phyloP scores from a whole-genome alignment of 1,140 invertebrate species.

The Orchestia grillus region DNA sequence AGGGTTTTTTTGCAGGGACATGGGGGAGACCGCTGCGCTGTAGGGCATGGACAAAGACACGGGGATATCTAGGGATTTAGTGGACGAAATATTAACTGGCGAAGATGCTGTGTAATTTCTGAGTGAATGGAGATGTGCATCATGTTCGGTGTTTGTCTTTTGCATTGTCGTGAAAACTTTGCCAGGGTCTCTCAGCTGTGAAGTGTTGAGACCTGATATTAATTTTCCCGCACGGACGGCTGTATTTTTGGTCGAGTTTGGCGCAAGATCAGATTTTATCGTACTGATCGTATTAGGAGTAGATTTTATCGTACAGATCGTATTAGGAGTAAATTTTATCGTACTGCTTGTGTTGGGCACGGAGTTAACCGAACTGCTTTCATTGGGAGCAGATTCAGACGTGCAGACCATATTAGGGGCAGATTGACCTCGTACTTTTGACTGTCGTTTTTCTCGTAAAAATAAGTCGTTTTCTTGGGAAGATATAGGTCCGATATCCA shows the following conservation, averaged over 20 bases:
- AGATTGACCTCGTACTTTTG: neutral
- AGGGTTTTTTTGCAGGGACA: neutral
- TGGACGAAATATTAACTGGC: neutral
- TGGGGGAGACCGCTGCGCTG: neutral
- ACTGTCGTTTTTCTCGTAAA: neutral
- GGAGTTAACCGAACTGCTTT: neutral
- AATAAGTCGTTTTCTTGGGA: neutral
- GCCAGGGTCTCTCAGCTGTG: no score
- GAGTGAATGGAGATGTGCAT: neutral
- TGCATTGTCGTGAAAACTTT: neutral
- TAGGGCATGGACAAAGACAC: neutral
- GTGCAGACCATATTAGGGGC: neutral
- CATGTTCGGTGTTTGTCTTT: neutral
- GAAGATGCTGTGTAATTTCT: neutral
- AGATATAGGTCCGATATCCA: neutral
- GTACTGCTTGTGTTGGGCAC: neutral
- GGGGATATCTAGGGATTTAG: neutral
- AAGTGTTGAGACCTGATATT: no score
- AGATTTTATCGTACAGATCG: neutral
- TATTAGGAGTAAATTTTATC: neutral
- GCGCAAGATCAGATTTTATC: neutral
- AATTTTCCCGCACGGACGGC: no score
- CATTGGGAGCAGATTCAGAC: neutral
- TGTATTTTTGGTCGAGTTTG: no score
- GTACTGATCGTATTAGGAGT: neutral